Evolutionary conservation across 2,113 vertebrate species (phyloP).

Genomic region (Malurus melanocephalus): DNA sequence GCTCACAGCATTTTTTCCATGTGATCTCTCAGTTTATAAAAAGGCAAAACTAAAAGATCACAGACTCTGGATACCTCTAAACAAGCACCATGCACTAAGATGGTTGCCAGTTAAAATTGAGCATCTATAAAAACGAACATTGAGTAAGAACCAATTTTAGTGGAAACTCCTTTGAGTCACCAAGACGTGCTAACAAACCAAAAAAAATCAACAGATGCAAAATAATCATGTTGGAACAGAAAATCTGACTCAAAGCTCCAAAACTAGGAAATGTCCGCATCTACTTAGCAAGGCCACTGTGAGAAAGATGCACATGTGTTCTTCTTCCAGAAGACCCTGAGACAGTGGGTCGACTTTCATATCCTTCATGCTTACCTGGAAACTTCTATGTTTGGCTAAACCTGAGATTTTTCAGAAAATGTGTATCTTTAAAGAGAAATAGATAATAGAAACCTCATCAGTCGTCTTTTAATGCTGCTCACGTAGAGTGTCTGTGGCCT

Average conservation of each 20-base stretch:
- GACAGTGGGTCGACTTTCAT: background rate
- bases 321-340: background rate
- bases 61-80: background rate
- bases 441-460: background rate
- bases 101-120: background rate
- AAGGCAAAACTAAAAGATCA: background rate
- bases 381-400: background rate
- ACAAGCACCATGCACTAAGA: background rate
- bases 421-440: background rate
- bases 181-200: background rate
- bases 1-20: background rate
- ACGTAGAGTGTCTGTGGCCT: background rate
- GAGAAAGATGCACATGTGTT: background rate
- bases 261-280: background rate
- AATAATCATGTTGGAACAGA: background rate
- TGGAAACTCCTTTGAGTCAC: background rate
- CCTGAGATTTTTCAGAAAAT: background rate
- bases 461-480: background rate
- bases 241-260: background rate
- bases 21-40: background rate
- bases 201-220: background rate
- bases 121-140: background rate
- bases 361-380: slow-evolving; percentile 1
- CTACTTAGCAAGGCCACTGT: background rate
- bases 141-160: background rate